Base-by-base conservation (phyloP, 2,797 vertebrate species). In the Sebastes aleutianus region DNA sequence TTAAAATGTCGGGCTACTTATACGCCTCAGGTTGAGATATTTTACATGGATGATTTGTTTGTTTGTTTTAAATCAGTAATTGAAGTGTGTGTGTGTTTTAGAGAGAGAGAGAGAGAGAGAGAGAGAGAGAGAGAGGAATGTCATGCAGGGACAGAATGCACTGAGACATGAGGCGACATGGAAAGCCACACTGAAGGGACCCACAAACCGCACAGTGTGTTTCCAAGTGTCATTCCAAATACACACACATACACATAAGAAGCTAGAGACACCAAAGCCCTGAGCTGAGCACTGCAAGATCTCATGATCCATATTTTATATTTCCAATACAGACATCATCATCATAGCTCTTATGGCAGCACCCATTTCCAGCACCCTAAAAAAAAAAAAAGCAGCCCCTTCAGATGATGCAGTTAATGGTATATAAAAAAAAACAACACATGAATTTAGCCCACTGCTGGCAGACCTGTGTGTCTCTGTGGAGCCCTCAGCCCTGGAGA, bases 101-200 rank as follows among this genome's bases (percentile, higher is more conserved):
- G 36, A 39, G 36, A 43, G 39, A 43, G 39, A 43, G 32, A 34
- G 32, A 34, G 34, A 34, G 34, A 36, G 34, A 34, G 9, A 34
- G 34, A 34, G 50, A 69, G 10, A 57, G 56, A 64, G 62, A 47
- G 69, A 22, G 63, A 36, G 71, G 47, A 57, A 58, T 65, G 70
- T 75, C 74, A 77, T 78, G 67, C 43, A 78, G 79, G 50, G 65
- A 16, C 56, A 74, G 39, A 78, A 61, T 73, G 56, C 59, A 69
- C 39, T 1, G 29, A 77, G 18, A 70, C 32, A 13, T 4, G 5
- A 50, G 68, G 53, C 39, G 0, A 79, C 76, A 79, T 0, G 27
- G 27, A 67, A 56, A 82, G 58, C 73, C 67, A 47, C 70, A 78
- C 27, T 32, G 16, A 36, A 53, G 32, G 20, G 31, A 82, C 79